Conservation (phyloP, 2,888 invertebrate genomes). For the Drosophila neotestacea region DNA sequence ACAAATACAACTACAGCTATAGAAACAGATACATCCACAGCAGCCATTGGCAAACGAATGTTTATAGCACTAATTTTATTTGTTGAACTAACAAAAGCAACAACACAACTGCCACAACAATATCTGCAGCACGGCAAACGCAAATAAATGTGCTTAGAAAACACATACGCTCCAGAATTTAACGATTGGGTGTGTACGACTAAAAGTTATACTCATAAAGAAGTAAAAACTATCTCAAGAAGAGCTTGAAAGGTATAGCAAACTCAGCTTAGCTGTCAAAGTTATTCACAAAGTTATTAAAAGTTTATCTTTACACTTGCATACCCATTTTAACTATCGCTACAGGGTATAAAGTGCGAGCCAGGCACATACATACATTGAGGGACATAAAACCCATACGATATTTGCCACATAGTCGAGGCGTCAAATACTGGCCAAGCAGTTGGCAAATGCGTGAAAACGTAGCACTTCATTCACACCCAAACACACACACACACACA, state of each 20-base stretch:
- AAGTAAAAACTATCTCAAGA: not conserved
- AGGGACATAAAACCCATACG: slow-evolving; percentile 68
- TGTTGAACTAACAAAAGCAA: slow-evolving; percentile 70
- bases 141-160: slow-evolving; percentile 34
- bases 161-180: not conserved
- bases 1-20: slow-evolving; percentile 8
- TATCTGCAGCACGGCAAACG: slow-evolving; percentile 36
- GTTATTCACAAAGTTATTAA: no score
- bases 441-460: slow-evolving; percentile 69
- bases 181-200: not conserved
- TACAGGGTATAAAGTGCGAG: slow-evolving; percentile 10
- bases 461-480: slow-evolving; percentile 73
- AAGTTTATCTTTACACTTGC: not conserved
- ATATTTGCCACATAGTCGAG: slow-evolving; percentile 48
- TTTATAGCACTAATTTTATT: slow-evolving; percentile 79
- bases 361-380: slow-evolving; percentile 30
- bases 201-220: not conserved
- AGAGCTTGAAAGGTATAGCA: not conserved
- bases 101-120: slow-evolving; percentile 37
- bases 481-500: slow-evolving; percentile 34
- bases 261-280: not conserved
- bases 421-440: slow-evolving; percentile 41
- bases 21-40: slow-evolving; percentile 20
- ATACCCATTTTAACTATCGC: not conserved
- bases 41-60: slow-evolving; percentile 68